phyloP scores from a whole-genome alignment of 2,888 invertebrate genomes.

The Mimas tiliae region DNA sequence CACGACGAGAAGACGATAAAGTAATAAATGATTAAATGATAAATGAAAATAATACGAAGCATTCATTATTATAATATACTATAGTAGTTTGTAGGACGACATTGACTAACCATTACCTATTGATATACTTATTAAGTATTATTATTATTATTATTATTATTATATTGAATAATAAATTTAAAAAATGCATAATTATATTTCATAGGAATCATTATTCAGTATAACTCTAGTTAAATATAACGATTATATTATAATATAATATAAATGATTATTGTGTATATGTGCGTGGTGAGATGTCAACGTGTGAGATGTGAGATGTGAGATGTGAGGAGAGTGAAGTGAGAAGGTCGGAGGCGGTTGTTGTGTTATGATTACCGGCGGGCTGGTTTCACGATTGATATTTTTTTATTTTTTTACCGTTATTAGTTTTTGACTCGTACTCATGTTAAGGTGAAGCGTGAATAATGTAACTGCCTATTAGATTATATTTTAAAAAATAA shows the following conservation, averaged over 20 bases:
- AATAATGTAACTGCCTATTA: constrained; percentile 81
- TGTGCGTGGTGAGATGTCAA: constrained; percentile 35
- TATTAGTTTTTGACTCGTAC: constrained; percentile 81
- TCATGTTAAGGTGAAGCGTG: constrained; percentile 78
- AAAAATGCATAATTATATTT: constrained; percentile 86
- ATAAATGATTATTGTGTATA: constrained; percentile 73
- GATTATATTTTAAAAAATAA: constrained; percentile 84
- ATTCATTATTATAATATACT: constrained; percentile 81
- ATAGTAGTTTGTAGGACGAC: constrained; percentile 82
- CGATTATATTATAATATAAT: constrained; percentile 67
- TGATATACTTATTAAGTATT: constrained; percentile 85
- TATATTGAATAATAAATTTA: constrained; percentile 85
- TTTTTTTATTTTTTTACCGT: constrained; percentile 85
- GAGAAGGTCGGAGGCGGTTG: constrained; percentile 38
- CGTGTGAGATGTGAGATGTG: background rate
- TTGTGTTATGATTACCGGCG: constrained; percentile 69
- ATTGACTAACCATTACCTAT: constrained; percentile 85
- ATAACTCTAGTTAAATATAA: constrained; percentile 86
- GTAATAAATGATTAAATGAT: constrained; percentile 75
- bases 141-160: constrained; percentile 84
- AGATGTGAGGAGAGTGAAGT: background rate
- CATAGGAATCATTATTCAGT: constrained; percentile 86
- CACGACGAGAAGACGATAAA: constrained; percentile 55
- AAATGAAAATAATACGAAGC: constrained; percentile 79
- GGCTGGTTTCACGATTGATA: constrained; percentile 81